These are phyloP conservation scores for Etheostoma spectabile DNA, from an alignment of 2,113 vertebrate genomes.

Conservation along the genomic window DNA sequence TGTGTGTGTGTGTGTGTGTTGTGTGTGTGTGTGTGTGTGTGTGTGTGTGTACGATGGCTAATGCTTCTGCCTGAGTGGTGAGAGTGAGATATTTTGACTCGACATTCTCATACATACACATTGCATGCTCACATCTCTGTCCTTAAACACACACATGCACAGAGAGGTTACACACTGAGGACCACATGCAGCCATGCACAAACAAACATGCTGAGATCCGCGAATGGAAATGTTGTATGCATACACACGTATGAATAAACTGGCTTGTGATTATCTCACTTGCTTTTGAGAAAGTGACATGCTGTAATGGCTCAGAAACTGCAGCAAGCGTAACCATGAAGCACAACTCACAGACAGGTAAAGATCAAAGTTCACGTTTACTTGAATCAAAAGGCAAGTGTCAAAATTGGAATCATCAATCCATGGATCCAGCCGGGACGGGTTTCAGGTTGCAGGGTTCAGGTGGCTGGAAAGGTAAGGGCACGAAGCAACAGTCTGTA, in stretches of 20 bases:
- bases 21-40: slow-evolving; percentile 24
- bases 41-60: slow-evolving; percentile 27
- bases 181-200: slow-evolving; percentile 40
- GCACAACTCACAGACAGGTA: not conserved
- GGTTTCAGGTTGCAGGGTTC: not conserved
- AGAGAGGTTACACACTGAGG: slow-evolving; percentile 9
- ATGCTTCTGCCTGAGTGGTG: slow-evolving; percentile 68
- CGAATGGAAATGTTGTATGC: slow-evolving; percentile 14
- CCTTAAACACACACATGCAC: slow-evolving; percentile 26
- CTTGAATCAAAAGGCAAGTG: not conserved
- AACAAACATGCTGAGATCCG: slow-evolving; percentile 14
- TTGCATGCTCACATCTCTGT: slow-evolving; percentile 25
- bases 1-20: slow-evolving; percentile 30
- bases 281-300: not conserved
- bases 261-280: not conserved
- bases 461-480: not conserved
- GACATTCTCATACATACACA: slow-evolving; percentile 45
- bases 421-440: not conserved
- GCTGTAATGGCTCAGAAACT: not conserved
- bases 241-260: slow-evolving; percentile 4
- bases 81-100: slow-evolving; percentile 75
- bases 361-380: not conserved
- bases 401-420: not conserved
- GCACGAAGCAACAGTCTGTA: not conserved
- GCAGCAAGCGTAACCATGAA: not conserved